Base-by-base conservation (phyloP, 2,888 invertebrate genomes). In the Osedax frankpressi region DNA sequence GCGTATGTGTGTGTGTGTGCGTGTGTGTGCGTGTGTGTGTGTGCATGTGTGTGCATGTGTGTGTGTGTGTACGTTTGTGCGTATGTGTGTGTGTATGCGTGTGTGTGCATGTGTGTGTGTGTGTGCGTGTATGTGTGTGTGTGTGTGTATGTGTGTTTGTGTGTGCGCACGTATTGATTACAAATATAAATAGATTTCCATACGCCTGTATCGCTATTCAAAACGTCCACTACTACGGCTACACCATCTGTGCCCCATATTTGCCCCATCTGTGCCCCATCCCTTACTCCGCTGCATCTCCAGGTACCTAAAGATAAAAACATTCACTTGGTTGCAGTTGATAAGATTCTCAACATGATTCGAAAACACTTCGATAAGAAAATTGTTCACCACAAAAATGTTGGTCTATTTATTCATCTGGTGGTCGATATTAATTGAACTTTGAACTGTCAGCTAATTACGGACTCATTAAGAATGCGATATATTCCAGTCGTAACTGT, bases 1-100 rank as follows among this genome's bases (percentile, higher is more conserved):
- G 79, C 84, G 86, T 63, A 87, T 87, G 76, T 89, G 88, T 74
- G 77, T 86, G 2, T 83, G 83, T 80, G 77, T 77, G 30, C n/a
- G 62, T 63, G n/a, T 19, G 65, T 14, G 65, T 6, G 1, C 11
- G 14, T 6, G 19, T 44, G 44, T 44, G 19, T 19, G 44, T 11
- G 44, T 44, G 44, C 19, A 44, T 44, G 11, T 44, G 44, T 44
- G 44, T 44, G 44, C 19, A 19, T 65, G 65, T n/a, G 65, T 65
- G 1, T 65, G 65, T 65, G 24, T n/a, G 65, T 65, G 24, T 26
- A 19, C 65, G 11, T 11, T 14, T 24, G 65, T 11, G 24, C 0
- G 65, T 24, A 1, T 26, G 11, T 11, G 24, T 6, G 1, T 65
- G 24, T 65, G 65, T 26, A 65, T 26, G 24, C 65, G 24, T 65